phyloP scores from a whole-genome alignment of 2,797 vertebrate genomes.

The Tadarida brasiliensis region DNA sequence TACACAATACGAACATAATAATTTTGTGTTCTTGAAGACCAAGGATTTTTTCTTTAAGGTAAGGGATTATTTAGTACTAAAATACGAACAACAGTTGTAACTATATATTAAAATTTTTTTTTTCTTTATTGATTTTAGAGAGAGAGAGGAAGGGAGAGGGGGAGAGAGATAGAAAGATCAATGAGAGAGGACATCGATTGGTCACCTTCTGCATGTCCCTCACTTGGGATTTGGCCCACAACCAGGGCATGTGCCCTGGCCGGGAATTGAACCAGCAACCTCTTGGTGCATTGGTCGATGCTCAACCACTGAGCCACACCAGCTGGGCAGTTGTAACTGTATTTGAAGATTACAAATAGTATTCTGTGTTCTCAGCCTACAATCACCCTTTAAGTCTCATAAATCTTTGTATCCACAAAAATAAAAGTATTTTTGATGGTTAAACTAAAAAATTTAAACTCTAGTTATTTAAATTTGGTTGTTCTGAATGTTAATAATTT shows the following conservation, averaged over 20 bases:
- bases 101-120: not conserved
- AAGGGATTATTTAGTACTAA: slow-evolving; percentile 55
- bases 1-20: slow-evolving; percentile 42
- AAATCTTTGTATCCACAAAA: slow-evolving; percentile 36
- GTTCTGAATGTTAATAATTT: not conserved
- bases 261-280: too few relatives aligned
- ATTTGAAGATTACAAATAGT: slow-evolving; percentile 39
- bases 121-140: too few relatives aligned
- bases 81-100: not conserved
- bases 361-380: not conserved
- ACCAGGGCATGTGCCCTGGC: too few relatives aligned
- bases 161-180: too few relatives aligned
- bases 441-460: not conserved
- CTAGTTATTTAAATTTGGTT: not conserved
- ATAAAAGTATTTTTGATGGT: slow-evolving; percentile 12
- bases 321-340: not conserved
- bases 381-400: not conserved
- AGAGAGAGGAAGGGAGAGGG: too few relatives aligned
- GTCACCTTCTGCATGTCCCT: too few relatives aligned
- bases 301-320: too few relatives aligned
- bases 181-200: too few relatives aligned
- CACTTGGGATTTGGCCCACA: too few relatives aligned
- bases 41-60: not conserved
- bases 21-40: slow-evolving; percentile 21
- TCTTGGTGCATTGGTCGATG: too few relatives aligned